Conservation (phyloP, 2,797 vertebrate species). For the Gymnothorax javanicus region DNA sequence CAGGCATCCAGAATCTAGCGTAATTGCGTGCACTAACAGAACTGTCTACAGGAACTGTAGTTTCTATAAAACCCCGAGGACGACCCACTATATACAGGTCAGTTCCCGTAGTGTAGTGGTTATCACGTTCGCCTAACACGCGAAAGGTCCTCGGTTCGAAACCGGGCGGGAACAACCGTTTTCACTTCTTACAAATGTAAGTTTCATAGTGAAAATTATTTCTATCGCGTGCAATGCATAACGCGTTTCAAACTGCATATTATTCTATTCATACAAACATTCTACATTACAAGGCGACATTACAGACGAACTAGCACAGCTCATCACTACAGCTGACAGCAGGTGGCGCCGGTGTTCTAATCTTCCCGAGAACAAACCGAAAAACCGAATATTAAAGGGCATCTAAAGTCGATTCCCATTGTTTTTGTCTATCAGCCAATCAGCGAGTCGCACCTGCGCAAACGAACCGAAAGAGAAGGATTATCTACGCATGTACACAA, state of each 20-base stretch:
- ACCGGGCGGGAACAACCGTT: constrained; percentile 53
- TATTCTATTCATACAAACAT: not conserved
- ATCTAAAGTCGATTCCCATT: too few species aligned
- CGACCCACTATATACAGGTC: not conserved
- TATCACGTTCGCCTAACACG: constrained; percentile 63
- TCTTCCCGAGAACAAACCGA: not conserved
- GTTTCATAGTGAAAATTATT: too few species aligned
- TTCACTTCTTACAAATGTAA: not conserved
- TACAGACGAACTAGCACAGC: not conserved
- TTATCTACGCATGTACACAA: too few species aligned
- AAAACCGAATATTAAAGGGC: not conserved
- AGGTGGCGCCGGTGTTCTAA: not conserved
- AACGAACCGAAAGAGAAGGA: too few species aligned
- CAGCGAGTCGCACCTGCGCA: too few species aligned
- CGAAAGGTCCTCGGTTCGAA: constrained; percentile 62
- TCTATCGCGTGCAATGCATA: not conserved
- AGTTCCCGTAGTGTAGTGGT: constrained; percentile 64
- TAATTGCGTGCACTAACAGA: too few species aligned
- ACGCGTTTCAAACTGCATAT: not conserved
- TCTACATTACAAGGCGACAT: not conserved
- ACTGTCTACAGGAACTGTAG: too few species aligned
- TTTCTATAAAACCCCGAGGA: not conserved
- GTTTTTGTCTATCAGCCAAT: too few species aligned
- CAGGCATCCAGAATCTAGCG: too few species aligned
- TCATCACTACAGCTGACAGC: not conserved